phyloP scores from a whole-genome alignment of 2,797 vertebrate species.

The Eidolon dupreanum region DNA sequence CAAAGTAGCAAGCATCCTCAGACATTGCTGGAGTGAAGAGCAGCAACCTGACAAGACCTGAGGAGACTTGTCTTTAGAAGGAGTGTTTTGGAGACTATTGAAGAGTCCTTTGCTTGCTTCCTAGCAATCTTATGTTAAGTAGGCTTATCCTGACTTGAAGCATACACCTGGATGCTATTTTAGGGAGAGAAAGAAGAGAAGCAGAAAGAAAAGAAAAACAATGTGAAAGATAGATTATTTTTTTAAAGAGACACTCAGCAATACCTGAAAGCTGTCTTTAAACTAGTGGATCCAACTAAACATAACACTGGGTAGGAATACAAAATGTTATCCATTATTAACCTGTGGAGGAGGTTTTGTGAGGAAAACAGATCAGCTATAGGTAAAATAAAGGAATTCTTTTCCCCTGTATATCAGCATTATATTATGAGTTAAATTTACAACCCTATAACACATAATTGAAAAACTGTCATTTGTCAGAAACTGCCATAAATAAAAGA shows the following conservation, averaged over 20 bases:
- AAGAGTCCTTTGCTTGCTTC: neutral
- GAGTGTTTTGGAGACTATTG: neutral
- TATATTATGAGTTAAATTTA: conserved; percentile 12
- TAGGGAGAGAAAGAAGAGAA: neutral
- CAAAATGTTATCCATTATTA: neutral
- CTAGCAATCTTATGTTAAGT: neutral
- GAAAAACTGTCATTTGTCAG: neutral
- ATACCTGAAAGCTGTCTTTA: neutral
- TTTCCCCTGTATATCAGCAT: neutral
- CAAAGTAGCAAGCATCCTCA: neutral
- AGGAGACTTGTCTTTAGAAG: neutral
- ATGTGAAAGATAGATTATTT: neutral
- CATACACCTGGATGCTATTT: neutral
- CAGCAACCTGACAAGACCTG: no score
- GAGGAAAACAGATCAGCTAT: neutral
- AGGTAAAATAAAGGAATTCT: conserved; percentile 17
- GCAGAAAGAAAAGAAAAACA: neutral
- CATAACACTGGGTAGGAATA: neutral
- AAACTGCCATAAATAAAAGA: neutral
- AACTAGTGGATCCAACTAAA: neutral
- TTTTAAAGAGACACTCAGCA: neutral
- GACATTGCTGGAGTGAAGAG: rapidly evolving
- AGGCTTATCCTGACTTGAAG: neutral
- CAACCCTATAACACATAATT: neutral
- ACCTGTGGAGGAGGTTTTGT: neutral